Evolutionary conservation across 2,888 invertebrate genomes (phyloP), one percentile per base, ranked within the genome.

Genomic region (Kryphioiulus occultus): DNA sequence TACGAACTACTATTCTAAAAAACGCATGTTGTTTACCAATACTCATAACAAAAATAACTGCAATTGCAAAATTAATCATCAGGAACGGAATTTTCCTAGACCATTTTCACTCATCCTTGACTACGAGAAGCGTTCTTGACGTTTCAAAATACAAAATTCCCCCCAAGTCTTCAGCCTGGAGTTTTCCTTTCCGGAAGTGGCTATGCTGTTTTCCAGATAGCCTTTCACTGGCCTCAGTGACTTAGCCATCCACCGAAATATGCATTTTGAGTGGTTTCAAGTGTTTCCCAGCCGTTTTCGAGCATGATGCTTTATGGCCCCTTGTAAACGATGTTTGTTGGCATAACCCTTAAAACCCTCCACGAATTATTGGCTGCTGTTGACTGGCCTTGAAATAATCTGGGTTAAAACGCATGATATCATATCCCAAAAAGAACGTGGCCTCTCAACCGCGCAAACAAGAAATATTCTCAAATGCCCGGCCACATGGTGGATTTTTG

Each of bases 201-300:
- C 35, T 35, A 7, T 35, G 35, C 35, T 35, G 35, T 35, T 35
- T 35, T 35, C 35, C 3, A 35, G 35, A 35, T 9, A 44, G 22
- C 59, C 22, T 22, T 59, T 1, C n/a, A 59, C n/a, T 53, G 53
- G 19, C 10, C 59, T 59, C 22, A 59, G 0, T 4, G 22, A 22
- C 9, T 22, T 22, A 59, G 22, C 4, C 59, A n/a, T 22, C 22
- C 22, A 22, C 59, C n/a, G 59, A 59, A 59, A 59, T 59, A 59
- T 59, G 59, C 59, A 59, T 59, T 59, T 22, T 59, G 59, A 59
- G 59, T 59, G 59, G 59, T 59, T 59, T 59, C 59, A 22, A 59
- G 59, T 59, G 59, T 59, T 59, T 59, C 59, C 22, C 59, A 22
- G n/a, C 59, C 59, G 59, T 59, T 59, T 22, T 59, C 59, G 19